Conservation (phyloP, 2,113 vertebrate genomes). For the Tyto alba region DNA sequence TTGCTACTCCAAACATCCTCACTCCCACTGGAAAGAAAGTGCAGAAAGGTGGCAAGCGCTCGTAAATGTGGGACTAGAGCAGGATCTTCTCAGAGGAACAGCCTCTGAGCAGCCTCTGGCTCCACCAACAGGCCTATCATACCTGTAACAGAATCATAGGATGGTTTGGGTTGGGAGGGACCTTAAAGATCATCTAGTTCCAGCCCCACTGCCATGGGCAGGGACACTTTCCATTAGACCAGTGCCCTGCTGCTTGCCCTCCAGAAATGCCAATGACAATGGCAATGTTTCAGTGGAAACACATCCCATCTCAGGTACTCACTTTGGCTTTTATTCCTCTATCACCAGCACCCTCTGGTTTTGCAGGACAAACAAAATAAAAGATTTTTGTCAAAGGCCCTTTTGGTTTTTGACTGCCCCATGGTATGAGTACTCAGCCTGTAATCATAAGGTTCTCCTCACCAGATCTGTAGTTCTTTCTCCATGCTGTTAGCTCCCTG, state of each 20-base stretch:
- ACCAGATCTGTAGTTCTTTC: not conserved
- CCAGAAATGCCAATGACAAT: not conserved
- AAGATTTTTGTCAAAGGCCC: not conserved
- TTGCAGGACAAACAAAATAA: not conserved
- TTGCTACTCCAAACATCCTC: not conserved
- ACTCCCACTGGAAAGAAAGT: not conserved
- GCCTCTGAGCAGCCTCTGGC: not conserved
- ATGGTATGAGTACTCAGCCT: not conserved
- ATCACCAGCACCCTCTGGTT: not conserved
- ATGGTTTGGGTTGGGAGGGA: no score
- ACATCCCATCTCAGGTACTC: not conserved
- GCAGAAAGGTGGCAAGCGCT: not conserved
- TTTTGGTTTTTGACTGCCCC: not conserved
- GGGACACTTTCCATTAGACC: no score
- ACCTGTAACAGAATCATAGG: no score
- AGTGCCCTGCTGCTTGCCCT: not conserved
- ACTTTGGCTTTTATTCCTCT: not conserved
- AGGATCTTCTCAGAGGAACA: not conserved
- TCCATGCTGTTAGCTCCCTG: not conserved
- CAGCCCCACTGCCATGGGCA: no score
- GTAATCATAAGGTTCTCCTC: not conserved
- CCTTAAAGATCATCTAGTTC: no score
- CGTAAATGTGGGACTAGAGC: rapidly evolving
- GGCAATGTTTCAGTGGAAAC: not conserved
- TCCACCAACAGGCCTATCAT: not conserved